Evolutionary conservation across 2,888 invertebrate species (phyloP).

Genomic region (Archaeoteleia sp.): DNA sequence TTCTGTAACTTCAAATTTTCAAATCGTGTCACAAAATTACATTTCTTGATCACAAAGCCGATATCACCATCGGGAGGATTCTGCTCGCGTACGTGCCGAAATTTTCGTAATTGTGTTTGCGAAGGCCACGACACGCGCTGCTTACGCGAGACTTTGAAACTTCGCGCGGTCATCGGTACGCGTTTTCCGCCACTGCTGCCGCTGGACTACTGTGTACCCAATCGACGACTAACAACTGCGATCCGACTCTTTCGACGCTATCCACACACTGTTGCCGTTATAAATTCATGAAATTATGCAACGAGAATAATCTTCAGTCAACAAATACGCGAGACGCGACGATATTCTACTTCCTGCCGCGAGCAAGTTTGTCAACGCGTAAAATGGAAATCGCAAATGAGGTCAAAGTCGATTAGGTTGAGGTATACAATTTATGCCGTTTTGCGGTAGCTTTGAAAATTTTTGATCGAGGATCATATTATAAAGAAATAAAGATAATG

Average conservation of each 20-base stretch:
- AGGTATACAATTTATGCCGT: too few relatives aligned
- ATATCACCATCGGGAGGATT: slow-evolving; percentile 16
- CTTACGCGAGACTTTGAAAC: slow-evolving; percentile 16
- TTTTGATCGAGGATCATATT: too few relatives aligned
- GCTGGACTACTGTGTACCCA: slow-evolving; percentile 38
- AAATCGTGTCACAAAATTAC: slow-evolving; percentile 3
- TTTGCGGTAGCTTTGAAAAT: too few relatives aligned
- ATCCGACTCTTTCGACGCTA: slow-evolving; percentile 17
- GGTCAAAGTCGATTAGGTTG: too few relatives aligned
- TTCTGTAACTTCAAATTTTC: too few relatives aligned
- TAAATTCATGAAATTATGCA: slow-evolving; percentile 18
- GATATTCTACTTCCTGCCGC: neutral
- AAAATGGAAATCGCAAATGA: too few relatives aligned
- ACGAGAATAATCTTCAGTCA: slow-evolving; percentile 32
- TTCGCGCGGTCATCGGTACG: slow-evolving; percentile 25
- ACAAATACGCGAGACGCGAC: slow-evolving; percentile 9
- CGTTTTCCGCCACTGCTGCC: slow-evolving; percentile 8
- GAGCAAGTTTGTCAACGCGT: neutral
- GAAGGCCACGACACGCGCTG: slow-evolving; percentile 11
- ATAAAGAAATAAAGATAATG: too few relatives aligned
- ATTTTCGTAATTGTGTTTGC: slow-evolving; percentile 31
- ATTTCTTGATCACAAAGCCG: slow-evolving; percentile 27
- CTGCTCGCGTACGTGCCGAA: slow-evolving; percentile 27
- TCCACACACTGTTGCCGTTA: slow-evolving; percentile 5
- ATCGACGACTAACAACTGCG: slow-evolving; percentile 41